Conservation (phyloP, 2,888 invertebrate species). For the Nezara viridula region DNA sequence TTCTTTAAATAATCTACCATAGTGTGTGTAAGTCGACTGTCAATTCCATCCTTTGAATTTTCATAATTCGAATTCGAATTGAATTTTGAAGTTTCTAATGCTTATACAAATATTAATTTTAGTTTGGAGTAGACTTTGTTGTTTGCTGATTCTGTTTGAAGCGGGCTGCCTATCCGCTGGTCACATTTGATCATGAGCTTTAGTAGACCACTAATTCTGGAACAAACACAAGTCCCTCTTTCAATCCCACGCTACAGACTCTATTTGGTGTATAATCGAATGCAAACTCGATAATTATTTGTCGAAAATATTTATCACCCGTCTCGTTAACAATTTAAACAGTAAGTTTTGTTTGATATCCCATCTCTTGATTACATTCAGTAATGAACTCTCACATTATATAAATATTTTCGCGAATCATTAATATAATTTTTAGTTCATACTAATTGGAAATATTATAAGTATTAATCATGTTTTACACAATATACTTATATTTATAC, state of each 20-base stretch:
- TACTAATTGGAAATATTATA: too few relatives aligned
- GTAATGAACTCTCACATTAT: background rate
- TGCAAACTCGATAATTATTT: background rate
- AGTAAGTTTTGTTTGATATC: background rate
- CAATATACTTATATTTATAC: too few relatives aligned
- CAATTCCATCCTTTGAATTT: too few relatives aligned
- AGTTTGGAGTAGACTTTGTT: background rate
- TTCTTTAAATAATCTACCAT: too few relatives aligned
- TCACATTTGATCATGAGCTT: background rate
- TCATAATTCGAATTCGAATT: too few relatives aligned
- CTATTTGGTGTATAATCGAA: background rate
- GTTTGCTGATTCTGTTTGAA: background rate
- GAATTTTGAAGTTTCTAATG: background rate
- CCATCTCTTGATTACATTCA: background rate
- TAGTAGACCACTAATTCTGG: background rate
- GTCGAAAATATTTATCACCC: background rate
- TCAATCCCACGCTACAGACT: too few relatives aligned
- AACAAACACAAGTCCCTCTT: background rate
- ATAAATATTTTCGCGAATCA: too few relatives aligned
- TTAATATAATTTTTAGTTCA: too few relatives aligned
- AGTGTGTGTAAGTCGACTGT: too few relatives aligned
- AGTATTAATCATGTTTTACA: too few relatives aligned
- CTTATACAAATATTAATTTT: background rate
- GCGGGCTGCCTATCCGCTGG: background rate
- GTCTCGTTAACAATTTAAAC: background rate